Evolutionary conservation across 1,140 invertebrate genomes (phyloP).

Genomic region (Atta colombica): DNA sequence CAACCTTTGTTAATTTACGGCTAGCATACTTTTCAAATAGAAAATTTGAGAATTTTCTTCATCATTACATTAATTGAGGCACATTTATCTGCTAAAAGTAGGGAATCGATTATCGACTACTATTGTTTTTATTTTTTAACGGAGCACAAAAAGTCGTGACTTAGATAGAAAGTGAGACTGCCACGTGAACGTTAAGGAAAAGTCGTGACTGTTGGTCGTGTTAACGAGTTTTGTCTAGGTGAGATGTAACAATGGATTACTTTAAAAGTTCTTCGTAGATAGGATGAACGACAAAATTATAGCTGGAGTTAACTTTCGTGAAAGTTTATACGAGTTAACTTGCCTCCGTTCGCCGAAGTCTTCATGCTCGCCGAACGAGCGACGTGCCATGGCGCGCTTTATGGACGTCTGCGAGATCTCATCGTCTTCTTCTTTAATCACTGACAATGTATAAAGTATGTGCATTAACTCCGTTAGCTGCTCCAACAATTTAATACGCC

Average conservation of each 20-base stretch:
- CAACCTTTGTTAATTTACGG: neutral
- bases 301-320: constrained; percentile 45
- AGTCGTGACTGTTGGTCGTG: constrained; percentile 43
- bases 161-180: neutral
- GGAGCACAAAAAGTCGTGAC: neutral
- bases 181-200: neutral
- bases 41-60: neutral
- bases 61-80: neutral
- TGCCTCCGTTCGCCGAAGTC: constrained; percentile 24
- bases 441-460: constrained; percentile 43
- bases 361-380: neutral
- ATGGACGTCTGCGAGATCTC: constrained; percentile 39
- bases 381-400: constrained; percentile 16
- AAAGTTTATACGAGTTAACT: constrained; percentile 67
- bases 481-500: constrained; percentile 19
- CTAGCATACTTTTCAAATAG: neutral
- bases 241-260: constrained; percentile 56
- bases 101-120: neutral
- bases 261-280: constrained; percentile 52
- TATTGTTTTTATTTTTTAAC: constrained; percentile 3
- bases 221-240: constrained; percentile 59
- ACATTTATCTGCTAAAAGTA: neutral
- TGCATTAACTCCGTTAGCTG: constrained; percentile 32
- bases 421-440: constrained; percentile 47
- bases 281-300: constrained; percentile 60